Conservation (phyloP, 1,140 invertebrate genomes). For the Eurytemora carolleeae region DNA sequence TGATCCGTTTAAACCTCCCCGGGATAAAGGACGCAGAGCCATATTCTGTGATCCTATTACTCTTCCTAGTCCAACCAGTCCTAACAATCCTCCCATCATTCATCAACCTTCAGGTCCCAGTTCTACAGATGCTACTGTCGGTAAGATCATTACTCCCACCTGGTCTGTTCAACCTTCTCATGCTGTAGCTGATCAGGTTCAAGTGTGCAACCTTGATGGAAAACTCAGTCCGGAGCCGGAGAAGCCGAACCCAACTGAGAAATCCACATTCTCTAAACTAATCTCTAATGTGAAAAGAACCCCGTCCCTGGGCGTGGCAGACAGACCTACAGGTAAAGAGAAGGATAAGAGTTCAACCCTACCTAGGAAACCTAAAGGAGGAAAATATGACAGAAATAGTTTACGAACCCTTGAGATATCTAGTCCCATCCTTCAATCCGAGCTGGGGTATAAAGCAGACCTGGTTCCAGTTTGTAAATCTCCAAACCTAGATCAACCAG, state of each 20-base stretch:
- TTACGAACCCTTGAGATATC: slow-evolving; percentile 57
- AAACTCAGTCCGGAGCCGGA: neutral
- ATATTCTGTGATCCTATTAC: slow-evolving; percentile 15
- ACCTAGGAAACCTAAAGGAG: slow-evolving; percentile 35
- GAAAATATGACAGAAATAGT: slow-evolving; percentile 40
- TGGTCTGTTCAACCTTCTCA: neutral
- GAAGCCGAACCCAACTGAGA: neutral
- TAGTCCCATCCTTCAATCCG: slow-evolving; percentile 46
- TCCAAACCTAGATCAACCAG: no score
- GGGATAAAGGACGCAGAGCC: neutral
- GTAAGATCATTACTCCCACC: slow-evolving; percentile 16
- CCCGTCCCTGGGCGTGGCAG: neutral
- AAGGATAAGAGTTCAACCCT: slow-evolving; percentile 35
- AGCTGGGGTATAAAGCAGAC: slow-evolving; percentile 36
- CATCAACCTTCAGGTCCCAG: neutral
- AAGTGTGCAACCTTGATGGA: neutral
- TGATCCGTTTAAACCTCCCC: neutral
- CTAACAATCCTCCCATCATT: slow-evolving; percentile 15
- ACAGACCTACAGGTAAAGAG: no score
- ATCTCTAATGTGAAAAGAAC: neutral
- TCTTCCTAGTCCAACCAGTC: slow-evolving; percentile 10
- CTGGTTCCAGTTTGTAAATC: slow-evolving; percentile 31
- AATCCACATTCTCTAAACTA: neutral
- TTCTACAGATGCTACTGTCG: slow-evolving; percentile 15
- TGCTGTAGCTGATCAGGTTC: slow-evolving; percentile 26